Evolutionary conservation across 2,113 vertebrate species (phyloP), one percentile per base, ranked within the genome.

Genomic region (Grus americana): DNA sequence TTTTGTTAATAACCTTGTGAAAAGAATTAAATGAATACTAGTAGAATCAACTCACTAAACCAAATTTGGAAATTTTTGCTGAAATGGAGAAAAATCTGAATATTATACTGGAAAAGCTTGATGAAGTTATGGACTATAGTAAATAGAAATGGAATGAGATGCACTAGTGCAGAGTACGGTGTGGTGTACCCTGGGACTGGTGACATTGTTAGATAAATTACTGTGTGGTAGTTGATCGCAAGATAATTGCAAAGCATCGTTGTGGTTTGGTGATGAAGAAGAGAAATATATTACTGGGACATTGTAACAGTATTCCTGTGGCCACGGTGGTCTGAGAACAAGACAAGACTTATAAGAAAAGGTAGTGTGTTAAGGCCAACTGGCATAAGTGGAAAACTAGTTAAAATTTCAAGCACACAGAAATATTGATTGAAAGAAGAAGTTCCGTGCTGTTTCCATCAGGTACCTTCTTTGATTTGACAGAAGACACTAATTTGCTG

Each of bases 131-230:
- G 44, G 34, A n/a, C 27, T 65, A 0, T 6, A 71, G 8, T 10
- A 75, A 68, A 46, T 19, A 26, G 34, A 79, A 79, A 66, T 49
- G 26, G 17, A 78, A 67, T 22, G 36, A 61, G 58, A n/a, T 36
- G 50, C 6, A 12, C 0, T 0, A 27, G 4, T 38, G 13, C 34
- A 24, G 36, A 46, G 18, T 23, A 13, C 34, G 11, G 34, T 17
- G 30, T 58, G 14, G 12, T 34, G 16, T 74, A 32, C n/a, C 13
- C 54, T 80, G 17, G 9, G n/a, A 19, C 14, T 30, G 5, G n/a
- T 19, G 47, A 8, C 19, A 12, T 18, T 44, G 8, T 34, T 67
- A 47, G 30, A 44, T 46, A 79, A 75, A 36, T 40, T 54, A 10
- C 29, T 1, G 0, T n/a, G 4, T 22, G 54, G 19, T 46, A 42